Evolutionary conservation across 1,140 invertebrate genomes (phyloP), one percentile per base, ranked within the genome.

Genomic region (Bombus superbus): DNA sequence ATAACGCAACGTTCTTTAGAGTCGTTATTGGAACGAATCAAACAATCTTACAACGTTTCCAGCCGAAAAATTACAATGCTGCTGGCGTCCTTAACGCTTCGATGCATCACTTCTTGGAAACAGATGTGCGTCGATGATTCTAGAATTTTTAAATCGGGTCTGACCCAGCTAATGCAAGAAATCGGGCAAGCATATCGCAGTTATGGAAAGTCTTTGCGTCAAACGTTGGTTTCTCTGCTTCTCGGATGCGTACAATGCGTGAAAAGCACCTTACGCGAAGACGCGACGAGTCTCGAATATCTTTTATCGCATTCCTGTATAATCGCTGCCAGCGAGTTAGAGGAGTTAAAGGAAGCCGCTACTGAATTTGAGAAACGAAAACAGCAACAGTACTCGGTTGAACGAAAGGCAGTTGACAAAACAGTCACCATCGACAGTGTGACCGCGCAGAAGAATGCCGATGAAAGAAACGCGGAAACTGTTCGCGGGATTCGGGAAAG

Each of bases 201-300:
- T 3, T 95, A 94, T 47, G 92, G 93, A 0, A 93, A 93, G 42
- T 86, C 92, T 0, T 73, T 95, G 32, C 92, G 94, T 13, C 92
- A 95, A 69, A 94, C 94, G 11, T 82, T 95, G 11, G 76, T 95
- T 1, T 93, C 94, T 1, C 81, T 95, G 10, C 71, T 94, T 0
- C 91, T 95, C 1, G 93, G 92, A 6, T 95, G 93, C 57, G 86
- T 94, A 1, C 92, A 94, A n/a, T 87, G 95, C 15, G 93, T 95
- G 28, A 91, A 93, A 18, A 87, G 87, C 5, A 90, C 91, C 1
- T 72, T 95, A 0, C 86, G 90, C 47, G 88, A 92, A 3, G 94
- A 95, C 28, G 88, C 88, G 22, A 73, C 89, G 0, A 91, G 88
- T 32, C 79, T 94, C 1, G 94, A 95, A 40, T 95, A 95, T 86